Base-by-base conservation (phyloP, 23 tunicate genomes). In the Trididemnum miniatum region DNA sequence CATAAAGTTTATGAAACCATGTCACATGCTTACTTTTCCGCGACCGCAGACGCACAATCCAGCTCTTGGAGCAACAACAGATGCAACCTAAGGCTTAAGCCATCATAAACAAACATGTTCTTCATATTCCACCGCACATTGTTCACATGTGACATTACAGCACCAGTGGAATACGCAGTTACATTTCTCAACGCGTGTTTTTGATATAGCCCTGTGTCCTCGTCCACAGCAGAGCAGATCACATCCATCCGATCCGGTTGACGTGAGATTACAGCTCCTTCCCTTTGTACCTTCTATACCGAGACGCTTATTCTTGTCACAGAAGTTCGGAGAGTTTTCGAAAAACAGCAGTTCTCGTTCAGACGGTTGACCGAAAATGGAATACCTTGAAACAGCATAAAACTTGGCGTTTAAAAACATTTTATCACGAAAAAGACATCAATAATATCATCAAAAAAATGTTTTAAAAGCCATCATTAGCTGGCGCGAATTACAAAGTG, bases 121-220 rank as follows among this genome's bases (percentile, higher is more conserved):
- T 30, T 89, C 81, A 57, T 86, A 82, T 24, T 72, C 38, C 20
- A 78, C 78, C 27, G 34, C 78, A 77, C 98, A 95, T 23, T 79
- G 57, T 23, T 89, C 80, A 80, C 98, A 95, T 27, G 80, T 77
- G 0, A 95, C 95, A n/a, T 82, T 71, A 88, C 98, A 95, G 84
- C 98, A 95, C 98, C 98, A 95, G 27, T 85, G 80, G 35, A 95
- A 95, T 20, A 73, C 88, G 79, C 98, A 95, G 20, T 77, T 86
- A 72, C 98, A 95, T 77, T 72, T 86, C 77, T 95, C 95, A 0
- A 36, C 67, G 29, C 85, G 83, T 0, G 97, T 85, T 60, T 82
- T 81, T 0, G 51, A 72, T 0, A 51, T 62, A 23, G 94, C 82
- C 2, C 35, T 32, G 71, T 77, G 79, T 50, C 98, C 98, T 22